A percentile compares a stretch with the other conserved stretches of the same genome.
These are phyloP conservation scores for Illadopsis cleaveri DNA, from an alignment of 2,113 vertebrate species.

Conservation along the genomic window DNA sequence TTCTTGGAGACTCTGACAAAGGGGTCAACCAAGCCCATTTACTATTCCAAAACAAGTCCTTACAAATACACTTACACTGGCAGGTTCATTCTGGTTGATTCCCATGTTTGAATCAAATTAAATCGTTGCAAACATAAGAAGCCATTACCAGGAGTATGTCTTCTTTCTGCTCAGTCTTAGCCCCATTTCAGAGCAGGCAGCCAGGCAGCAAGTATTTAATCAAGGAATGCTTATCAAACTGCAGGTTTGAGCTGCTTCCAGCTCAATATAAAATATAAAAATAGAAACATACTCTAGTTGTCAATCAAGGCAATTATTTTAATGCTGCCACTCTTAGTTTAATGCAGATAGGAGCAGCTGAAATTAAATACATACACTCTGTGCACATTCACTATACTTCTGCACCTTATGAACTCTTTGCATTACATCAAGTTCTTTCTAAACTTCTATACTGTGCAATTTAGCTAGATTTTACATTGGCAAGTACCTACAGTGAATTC, in stretches of 20 bases:
- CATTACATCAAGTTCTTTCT: background rate
- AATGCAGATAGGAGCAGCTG: background rate
- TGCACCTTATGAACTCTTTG: background rate
- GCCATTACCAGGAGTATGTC: background rate
- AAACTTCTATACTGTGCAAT: background rate
- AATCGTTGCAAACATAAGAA: slow-evolving; percentile 28
- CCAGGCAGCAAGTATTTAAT: slow-evolving; percentile 21
- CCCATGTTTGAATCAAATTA: slow-evolving; percentile 30
- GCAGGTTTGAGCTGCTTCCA: background rate
- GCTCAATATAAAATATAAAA: slow-evolving; percentile 5
- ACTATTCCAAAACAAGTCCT: slow-evolving; percentile 15
- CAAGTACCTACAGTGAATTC: background rate
- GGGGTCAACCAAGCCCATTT: background rate
- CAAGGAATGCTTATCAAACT: slow-evolving; percentile 54
- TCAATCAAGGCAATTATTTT: slow-evolving; percentile 32
- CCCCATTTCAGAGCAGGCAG: background rate
- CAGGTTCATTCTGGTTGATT: background rate
- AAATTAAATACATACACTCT: background rate
- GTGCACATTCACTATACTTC: background rate
- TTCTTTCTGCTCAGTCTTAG: slow-evolving; percentile 23
- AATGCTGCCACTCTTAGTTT: background rate
- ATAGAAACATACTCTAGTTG: slow-evolving; percentile 7
- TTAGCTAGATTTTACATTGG: background rate
- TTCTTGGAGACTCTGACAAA: slow-evolving; percentile 11
- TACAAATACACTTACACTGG: slow-evolving; percentile 44